Base-by-base conservation (phyloP, 2,113 vertebrate species). In the Accipiter cooperii region DNA sequence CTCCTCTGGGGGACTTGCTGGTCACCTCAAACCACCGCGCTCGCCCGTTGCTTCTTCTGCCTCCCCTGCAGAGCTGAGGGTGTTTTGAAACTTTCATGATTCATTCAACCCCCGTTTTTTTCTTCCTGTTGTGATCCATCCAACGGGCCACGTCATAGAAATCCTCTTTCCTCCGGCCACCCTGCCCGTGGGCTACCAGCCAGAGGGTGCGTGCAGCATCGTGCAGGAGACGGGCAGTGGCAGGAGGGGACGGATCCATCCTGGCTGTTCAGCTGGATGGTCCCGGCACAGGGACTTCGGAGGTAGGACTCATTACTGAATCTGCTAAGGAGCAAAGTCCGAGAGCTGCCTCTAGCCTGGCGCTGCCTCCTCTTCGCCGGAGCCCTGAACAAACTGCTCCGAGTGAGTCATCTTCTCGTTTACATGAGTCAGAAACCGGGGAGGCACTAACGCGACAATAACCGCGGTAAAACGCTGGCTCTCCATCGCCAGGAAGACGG, bases 221-320 rank as follows among this genome's bases (percentile, higher is more conserved):
- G 3, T 8, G 22, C 31, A 5, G 80, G 18, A 40, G 24, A 15
- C 12, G 11, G 47, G 28, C 0, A 6, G 84, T 71, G 79, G 55
- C 80, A 17, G 14, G 80, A 36, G 84, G 58, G 58, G 54, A 64
- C 68, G 64, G 77, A 64, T 42, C 12, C 3, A 2, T 10, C 70
- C 73, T 28, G 55, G 77, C 34, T 66, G 36, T 38, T 57, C 14
- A 38, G 33, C 57, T 25, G 18, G 28, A 2, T 2, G 19, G 22
- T 13, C 55, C 36, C 60, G 28, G 36, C 61, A 5, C 0, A 0
- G 40, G 26, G 33, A 31, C 29, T 46, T 42, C 9, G 42, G 83
- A 33, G 75, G 54, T 44, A 40, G 15, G 47, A 7, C 61, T 70
- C 0, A 0, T 34, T 36, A 10, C 25, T 13, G 54, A 49, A 44